Base-by-base conservation (phyloP, 2,888 invertebrate species). In the Cordilura impudica region DNA sequence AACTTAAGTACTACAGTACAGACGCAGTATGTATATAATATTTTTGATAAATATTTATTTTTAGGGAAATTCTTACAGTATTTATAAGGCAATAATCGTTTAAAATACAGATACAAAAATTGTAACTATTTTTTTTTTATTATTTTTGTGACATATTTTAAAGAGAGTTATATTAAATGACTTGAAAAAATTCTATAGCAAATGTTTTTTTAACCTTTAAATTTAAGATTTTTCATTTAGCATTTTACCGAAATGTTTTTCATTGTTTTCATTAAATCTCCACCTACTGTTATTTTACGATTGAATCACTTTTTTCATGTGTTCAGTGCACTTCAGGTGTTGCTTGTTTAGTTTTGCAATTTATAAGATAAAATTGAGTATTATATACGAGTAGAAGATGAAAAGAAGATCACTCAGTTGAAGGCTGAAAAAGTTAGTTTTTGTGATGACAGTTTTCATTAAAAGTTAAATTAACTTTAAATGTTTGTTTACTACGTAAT, bases 391-490 rank as follows among this genome's bases (percentile, higher is more conserved):
- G 7, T 12, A 35, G 21, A 35, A 10, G 26, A 26, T 10, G 35
- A 5, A 0, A 51, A 23, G n/a, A 43, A 21, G 12, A 53, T 19
- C 39, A 23, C 43, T n/a, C 72, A 67, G 47, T 49, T 67, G 54
- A 47, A 19, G 61, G 43, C 63, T 61, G 31, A 35, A 23, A 61
- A 47, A 35, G 49, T 63, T 39, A 6, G 31, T 14, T 61, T 26
- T 31, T 73, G 19, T 58, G 51, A 54, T 61, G 74, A 78, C 70
- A 78, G 54, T 60, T 66, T 78, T 29, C 73, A 70, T 70, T 70
- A 70, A 74, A 70, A 74, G 29, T 78, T 74, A 14, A 23, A 60
- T 70, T 66, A 70, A 65, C 70, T 65, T 65, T 23, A 61, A 78
- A 66, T 78, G 54, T 70, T 78, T 60, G 21, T 31, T 45, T 21